These are phyloP conservation scores for Dendroctonus valens DNA, from an alignment of 1,140 invertebrate genomes.

Conservation along the genomic window DNA sequence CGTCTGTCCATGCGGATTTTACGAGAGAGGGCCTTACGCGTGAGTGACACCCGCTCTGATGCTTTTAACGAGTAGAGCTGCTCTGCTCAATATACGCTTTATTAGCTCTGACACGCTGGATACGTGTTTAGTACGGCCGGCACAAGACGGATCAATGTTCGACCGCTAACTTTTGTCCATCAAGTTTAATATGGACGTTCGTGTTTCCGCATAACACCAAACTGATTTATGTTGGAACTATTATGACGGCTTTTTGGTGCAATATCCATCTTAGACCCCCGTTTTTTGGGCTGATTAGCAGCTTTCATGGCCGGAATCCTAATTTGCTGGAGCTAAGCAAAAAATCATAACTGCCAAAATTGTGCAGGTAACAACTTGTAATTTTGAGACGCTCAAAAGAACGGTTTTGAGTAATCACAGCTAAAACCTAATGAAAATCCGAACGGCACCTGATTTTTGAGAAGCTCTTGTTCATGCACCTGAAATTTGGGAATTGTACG, in stretches of 20 bases:
- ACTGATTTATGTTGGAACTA: conserved; percentile 19
- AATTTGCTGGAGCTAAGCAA: too few species aligned
- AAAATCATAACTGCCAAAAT: too few species aligned
- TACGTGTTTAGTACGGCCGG: conserved; percentile 20
- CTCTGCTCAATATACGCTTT: conserved; percentile 30
- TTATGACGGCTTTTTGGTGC: neutral
- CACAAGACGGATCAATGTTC: conserved; percentile 31
- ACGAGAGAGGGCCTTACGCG: conserved; percentile 22
- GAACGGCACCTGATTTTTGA: too few species aligned
- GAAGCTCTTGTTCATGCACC: too few species aligned
- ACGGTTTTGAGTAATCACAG: too few species aligned
- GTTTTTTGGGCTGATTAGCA: too few species aligned
- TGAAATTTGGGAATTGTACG: too few species aligned
- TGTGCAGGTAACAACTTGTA: too few species aligned
- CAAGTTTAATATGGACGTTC: conserved; percentile 21
- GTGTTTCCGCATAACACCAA: conserved; percentile 26
- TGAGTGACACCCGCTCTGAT: conserved; percentile 30
- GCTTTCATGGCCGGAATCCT: too few species aligned
- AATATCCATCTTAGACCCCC: too few species aligned
- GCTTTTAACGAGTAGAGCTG: conserved; percentile 27
- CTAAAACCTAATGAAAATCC: too few species aligned
- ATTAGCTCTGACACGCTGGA: conserved; percentile 26
- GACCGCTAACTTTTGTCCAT: conserved; percentile 29
- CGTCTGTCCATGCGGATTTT: conserved; percentile 25
- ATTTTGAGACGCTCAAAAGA: too few species aligned